Evolutionary conservation across 2,113 vertebrate genomes (phyloP).

Genomic region (Brachirus orientalis): DNA sequence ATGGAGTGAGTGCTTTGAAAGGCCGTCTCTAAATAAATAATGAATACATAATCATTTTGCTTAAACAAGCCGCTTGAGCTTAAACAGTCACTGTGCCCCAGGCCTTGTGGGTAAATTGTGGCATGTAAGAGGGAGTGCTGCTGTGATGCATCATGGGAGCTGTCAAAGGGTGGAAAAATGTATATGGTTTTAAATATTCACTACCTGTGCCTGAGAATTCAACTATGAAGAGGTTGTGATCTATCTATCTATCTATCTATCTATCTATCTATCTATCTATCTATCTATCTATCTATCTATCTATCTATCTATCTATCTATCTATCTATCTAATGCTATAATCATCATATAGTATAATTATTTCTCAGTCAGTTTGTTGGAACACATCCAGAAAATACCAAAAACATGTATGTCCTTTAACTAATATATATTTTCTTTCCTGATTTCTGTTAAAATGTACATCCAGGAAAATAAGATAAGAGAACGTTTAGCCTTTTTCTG

Average conservation of each 20-base stretch:
- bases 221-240: slow-evolving; percentile 37
- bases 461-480: no score
- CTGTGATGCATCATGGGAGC: slow-evolving; percentile 66
- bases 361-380: no score
- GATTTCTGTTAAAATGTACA: no score
- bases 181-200: slow-evolving; percentile 73
- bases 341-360: no score
- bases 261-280: slow-evolving; percentile 8
- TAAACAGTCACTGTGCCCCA: slow-evolving; percentile 53
- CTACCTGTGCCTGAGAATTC: slow-evolving; percentile 46
- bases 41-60: slow-evolving; percentile 73
- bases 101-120: slow-evolving; percentile 61
- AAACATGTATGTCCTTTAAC: no score
- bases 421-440: no score
- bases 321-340: no score
- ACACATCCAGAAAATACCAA: no score
- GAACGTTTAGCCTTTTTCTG: no score
- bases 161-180: slow-evolving; percentile 55
- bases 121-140: slow-evolving; percentile 30
- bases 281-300: no score
- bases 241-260: slow-evolving; percentile 3
- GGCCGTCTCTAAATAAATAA: slow-evolving; percentile 77
- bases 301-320: no score
- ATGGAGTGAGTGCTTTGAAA: slow-evolving; percentile 75
- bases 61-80: slow-evolving; percentile 76